Percentiles rank a stretch among this genome's conserved stretches.
Evolutionary conservation across 2,113 vertebrate genomes (phyloP).

Genomic region (Kryptolebias marmoratus): DNA sequence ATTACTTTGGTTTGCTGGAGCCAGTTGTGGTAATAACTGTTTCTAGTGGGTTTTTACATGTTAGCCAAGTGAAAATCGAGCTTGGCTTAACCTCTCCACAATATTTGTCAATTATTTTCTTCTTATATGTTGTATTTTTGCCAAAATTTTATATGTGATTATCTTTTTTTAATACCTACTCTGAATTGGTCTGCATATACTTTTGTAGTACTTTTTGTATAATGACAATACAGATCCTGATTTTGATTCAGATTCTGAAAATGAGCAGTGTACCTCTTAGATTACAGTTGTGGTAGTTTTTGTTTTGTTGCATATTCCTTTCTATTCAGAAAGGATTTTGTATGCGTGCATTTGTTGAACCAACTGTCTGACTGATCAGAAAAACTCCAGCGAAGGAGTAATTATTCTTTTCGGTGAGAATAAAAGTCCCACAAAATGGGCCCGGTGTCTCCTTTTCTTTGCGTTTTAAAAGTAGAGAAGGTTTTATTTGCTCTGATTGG

Average conservation of each 20-base stretch:
- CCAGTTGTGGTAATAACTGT: neutral
- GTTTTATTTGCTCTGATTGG: slow-evolving; percentile 84
- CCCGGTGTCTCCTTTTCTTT: slow-evolving; percentile 83
- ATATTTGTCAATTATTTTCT: slow-evolving; percentile 39
- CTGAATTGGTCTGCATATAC: too few relatives aligned
- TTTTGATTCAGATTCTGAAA: too few relatives aligned
- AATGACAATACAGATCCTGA: too few relatives aligned
- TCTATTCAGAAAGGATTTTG: too few relatives aligned
- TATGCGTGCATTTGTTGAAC: slow-evolving; percentile 46
- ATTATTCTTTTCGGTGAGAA: slow-evolving; percentile 44
- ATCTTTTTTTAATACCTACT: slow-evolving; percentile 36
- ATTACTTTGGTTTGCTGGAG: slow-evolving; percentile 13
- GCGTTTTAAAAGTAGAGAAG: slow-evolving; percentile 73
- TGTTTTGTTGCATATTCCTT: too few relatives aligned
- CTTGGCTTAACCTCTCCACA: slow-evolving; percentile 13
- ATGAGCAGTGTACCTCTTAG: too few relatives aligned
- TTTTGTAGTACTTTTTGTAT: too few relatives aligned
- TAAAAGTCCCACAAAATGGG: slow-evolving; percentile 54
- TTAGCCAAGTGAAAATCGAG: neutral
- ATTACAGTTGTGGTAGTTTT: too few relatives aligned
- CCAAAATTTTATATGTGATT: slow-evolving; percentile 17
- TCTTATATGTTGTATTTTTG: slow-evolving; percentile 23
- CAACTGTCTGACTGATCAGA: slow-evolving; percentile 60
- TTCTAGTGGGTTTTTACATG: too few relatives aligned
- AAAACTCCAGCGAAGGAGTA: slow-evolving; percentile 51